These are phyloP conservation scores for Oncorhynchus mykiss DNA, from an alignment of 2,113 vertebrate species.

Conservation along the genomic window DNA sequence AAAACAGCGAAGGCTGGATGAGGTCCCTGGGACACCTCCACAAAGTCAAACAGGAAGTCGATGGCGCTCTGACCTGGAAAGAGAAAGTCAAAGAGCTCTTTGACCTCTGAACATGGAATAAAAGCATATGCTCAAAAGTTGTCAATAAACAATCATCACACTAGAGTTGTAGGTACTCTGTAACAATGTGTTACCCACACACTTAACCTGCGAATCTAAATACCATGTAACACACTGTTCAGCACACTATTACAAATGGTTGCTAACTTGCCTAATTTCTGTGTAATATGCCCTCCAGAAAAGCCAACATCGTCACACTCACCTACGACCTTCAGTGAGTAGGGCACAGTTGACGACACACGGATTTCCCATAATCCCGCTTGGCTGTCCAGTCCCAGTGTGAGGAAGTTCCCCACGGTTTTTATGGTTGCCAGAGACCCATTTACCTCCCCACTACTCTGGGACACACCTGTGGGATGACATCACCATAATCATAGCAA, in stretches of 20 bases:
- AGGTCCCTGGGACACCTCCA: conserved; percentile 25
- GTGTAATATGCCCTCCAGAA: background rate
- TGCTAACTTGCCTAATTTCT: too few species aligned
- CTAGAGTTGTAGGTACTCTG: background rate
- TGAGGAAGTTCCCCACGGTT: conserved; percentile 54
- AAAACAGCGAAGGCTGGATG: conserved; percentile 45
- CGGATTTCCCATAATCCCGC: conserved; percentile 54
- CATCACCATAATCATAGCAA: background rate
- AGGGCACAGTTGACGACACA: conserved; percentile 49
- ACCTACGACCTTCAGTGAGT: conserved; percentile 62
- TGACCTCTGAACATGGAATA: too few species aligned
- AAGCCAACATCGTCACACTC: conserved; percentile 15
- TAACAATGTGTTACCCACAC: background rate
- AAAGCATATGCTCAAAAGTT: too few species aligned
- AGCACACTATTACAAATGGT: too few species aligned
- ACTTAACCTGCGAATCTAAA: too few species aligned
- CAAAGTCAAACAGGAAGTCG: conserved; percentile 63
- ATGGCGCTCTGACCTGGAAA: conserved; percentile 57
- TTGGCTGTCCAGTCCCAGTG: conserved; percentile 35
- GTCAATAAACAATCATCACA: background rate
- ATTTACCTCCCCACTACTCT: conserved; percentile 27
- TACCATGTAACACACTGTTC: background rate
- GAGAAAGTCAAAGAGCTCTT: too few species aligned
- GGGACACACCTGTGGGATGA: conserved; percentile 39
- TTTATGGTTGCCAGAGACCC: conserved; percentile 46